These are phyloP conservation scores for Gallinago paraguaiae DNA, from an alignment of 2,113 vertebrate species.

Conservation along the genomic window DNA sequence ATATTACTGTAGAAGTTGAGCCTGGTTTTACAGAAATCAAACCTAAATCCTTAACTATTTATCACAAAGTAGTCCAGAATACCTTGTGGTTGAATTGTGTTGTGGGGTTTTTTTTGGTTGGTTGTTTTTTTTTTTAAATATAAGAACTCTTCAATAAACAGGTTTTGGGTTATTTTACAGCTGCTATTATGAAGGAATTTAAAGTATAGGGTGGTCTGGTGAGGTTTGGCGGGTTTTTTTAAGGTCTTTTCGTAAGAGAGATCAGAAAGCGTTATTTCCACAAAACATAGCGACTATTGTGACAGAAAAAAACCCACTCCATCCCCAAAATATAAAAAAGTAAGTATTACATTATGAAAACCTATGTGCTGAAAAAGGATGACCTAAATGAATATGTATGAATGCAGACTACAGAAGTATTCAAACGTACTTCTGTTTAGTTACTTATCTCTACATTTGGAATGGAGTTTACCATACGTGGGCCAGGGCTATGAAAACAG, in stretches of 20 bases:
- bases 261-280: not conserved
- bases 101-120: not conserved
- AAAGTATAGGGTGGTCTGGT: not conserved
- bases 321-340: not conserved
- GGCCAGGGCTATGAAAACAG: not conserved
- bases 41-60: not conserved
- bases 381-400: not conserved
- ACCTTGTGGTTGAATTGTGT: not conserved
- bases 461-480: not conserved
- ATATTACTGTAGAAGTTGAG: not conserved
- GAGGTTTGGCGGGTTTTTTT: not conserved
- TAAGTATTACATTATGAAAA: not conserved
- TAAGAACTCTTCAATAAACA: not conserved
- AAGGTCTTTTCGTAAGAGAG: not conserved
- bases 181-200: not conserved
- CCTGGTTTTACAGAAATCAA: not conserved
- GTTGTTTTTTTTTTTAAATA: not conserved
- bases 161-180: not conserved
- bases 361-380: not conserved
- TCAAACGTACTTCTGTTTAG: not conserved
- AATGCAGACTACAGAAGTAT: not conserved
- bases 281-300: not conserved
- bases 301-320: not conserved
- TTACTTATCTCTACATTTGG: not conserved
- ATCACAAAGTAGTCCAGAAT: not conserved